Evolutionary conservation across 2,113 vertebrate species (phyloP).

Genomic region (Ciconia maguari): DNA sequence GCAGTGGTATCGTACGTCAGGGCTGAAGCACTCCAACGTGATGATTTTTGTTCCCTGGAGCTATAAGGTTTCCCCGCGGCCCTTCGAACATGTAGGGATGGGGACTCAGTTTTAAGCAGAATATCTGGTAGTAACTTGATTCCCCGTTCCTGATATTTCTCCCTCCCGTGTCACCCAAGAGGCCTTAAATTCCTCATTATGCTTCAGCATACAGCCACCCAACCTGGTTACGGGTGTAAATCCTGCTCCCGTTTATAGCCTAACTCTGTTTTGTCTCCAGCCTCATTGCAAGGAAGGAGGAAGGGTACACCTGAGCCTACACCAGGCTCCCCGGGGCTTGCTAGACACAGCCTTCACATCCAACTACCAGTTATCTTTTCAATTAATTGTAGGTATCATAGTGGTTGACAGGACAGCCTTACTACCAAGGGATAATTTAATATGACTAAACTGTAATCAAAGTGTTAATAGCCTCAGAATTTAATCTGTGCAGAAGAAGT

Average conservation of each 20-base stretch:
- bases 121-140: neutral
- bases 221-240: neutral
- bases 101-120: neutral
- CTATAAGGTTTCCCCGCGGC: neutral
- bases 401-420: slow-evolving; percentile 31
- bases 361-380: slow-evolving; percentile 33
- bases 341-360: neutral
- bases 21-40: neutral
- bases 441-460: slow-evolving; percentile 54
- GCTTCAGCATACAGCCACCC: neutral
- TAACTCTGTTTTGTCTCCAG: neutral
- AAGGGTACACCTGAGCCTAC: neutral
- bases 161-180: neutral
- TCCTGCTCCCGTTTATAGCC: neutral
- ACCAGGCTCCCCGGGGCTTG: neutral
- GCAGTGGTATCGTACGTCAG: accelerated
- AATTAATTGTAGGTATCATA: slow-evolving; percentile 55
- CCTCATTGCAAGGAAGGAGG: neutral
- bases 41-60: neutral
- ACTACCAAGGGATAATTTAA: slow-evolving; percentile 56
- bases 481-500: slow-evolving; percentile 36
- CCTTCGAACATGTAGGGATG: accelerated
- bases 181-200: neutral
- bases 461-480: slow-evolving; percentile 59
- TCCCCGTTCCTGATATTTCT: neutral